A percentile compares a stretch with the other conserved stretches of the same genome.
Conservation (phyloP, 2,797 vertebrate species). For the Sardinella longiceps region DNA sequence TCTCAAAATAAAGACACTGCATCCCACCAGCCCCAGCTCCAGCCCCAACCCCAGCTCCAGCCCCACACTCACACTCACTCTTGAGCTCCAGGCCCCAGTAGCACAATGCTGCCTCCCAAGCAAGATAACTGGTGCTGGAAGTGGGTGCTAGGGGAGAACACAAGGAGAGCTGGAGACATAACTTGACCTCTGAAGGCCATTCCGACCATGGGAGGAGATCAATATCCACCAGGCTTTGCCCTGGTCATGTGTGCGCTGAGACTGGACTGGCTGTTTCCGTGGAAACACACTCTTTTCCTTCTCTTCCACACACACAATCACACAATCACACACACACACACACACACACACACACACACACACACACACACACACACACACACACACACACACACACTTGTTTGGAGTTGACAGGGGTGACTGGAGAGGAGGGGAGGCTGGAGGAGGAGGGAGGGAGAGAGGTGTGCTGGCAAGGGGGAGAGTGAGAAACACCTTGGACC, state of each 20-base stretch:
- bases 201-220: slow-evolving; percentile 61
- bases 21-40: slow-evolving; percentile 21
- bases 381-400: slow-evolving; percentile 33
- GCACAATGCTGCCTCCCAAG: not conserved
- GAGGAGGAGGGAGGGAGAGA: slow-evolving; percentile 18
- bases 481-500: slow-evolving; percentile 44
- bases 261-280: slow-evolving; percentile 64
- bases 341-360: no score
- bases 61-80: no score
- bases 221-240: slow-evolving; percentile 56
- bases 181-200: slow-evolving; percentile 57
- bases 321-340: no score
- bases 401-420: slow-evolving; percentile 50
- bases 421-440: slow-evolving; percentile 15
- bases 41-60: not conserved
- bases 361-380: no score
- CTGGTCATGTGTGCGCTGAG: slow-evolving; percentile 6
- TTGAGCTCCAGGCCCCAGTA: not conserved
- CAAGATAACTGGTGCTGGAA: not conserved
- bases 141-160: not conserved
- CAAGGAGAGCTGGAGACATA: slow-evolving; percentile 37
- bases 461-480: not conserved
- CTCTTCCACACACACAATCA: no score
- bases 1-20: slow-evolving; percentile 37
- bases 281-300: slow-evolving; percentile 55